These are phyloP conservation scores for Mobula birostris DNA, from an alignment of 2,113 vertebrate genomes.

Conservation along the genomic window DNA sequence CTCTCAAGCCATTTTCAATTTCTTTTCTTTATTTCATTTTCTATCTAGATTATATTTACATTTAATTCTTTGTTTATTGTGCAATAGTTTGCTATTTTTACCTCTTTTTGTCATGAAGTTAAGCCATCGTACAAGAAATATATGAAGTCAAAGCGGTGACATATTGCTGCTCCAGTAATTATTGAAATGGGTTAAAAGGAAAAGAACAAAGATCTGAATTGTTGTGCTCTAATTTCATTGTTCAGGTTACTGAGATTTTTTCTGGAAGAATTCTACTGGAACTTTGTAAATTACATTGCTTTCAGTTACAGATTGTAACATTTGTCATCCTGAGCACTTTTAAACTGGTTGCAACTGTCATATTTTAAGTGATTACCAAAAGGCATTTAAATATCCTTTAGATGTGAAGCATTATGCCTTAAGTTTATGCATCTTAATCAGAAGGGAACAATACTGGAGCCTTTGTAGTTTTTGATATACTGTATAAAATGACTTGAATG, in stretches of 20 bases:
- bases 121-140: background rate
- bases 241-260: background rate
- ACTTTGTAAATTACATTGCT: background rate
- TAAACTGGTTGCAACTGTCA: background rate
- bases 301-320: background rate
- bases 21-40: background rate
- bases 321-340: background rate
- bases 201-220: background rate
- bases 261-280: no score
- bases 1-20: background rate
- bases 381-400: background rate
- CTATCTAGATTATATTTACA: background rate
- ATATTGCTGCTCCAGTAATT: background rate
- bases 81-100: background rate
- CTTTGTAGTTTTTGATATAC: no score
- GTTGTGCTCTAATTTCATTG: background rate
- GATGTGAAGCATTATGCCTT: background rate
- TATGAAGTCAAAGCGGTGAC: background rate
- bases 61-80: background rate
- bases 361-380: background rate
- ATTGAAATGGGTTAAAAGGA: background rate
- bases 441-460: no score
- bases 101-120: background rate
- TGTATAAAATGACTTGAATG: no score
- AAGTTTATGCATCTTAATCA: no score